Conservation (phyloP, 2,113 vertebrate species). For the Chamaetylas fuelleborni region DNA sequence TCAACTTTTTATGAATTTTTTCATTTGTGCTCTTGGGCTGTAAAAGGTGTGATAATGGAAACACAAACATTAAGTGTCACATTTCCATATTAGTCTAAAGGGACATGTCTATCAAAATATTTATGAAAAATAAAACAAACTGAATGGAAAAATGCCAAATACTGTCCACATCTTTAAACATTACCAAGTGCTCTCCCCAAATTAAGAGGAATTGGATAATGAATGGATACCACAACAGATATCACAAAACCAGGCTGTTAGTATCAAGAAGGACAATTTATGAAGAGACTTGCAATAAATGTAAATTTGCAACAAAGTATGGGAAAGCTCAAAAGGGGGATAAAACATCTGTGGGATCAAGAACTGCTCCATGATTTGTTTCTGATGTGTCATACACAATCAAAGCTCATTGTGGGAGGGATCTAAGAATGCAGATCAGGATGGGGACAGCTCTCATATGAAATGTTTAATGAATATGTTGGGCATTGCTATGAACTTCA, state of each 20-base stretch:
- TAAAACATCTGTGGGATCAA: not conserved
- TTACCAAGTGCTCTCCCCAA: not conserved
- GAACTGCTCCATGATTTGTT: not conserved
- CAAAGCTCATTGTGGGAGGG: not conserved
- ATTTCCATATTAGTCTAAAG: not conserved
- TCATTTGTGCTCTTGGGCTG: not conserved
- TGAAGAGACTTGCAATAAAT: not conserved
- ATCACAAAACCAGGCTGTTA: not conserved
- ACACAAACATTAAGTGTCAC: not conserved
- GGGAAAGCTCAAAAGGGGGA: not conserved
- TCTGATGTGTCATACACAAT: not conserved
- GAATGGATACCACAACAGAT: accelerated
- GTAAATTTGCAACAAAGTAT: not conserved
- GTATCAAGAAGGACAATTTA: not conserved
- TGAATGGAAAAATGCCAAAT: not conserved
- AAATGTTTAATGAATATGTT: not conserved
- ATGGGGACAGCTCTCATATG: not conserved
- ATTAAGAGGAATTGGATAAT: not conserved
- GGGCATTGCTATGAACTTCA: not conserved
- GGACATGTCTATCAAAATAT: not conserved
- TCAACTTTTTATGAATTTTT: not conserved
- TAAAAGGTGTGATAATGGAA: not conserved
- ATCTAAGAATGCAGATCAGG: not conserved
- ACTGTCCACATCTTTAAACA: not conserved
- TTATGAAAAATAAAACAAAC: not conserved